Percentiles rank a stretch among this genome's conserved stretches.
These are phyloP conservation scores for Hylaeus anthracinus DNA, from an alignment of 1,140 invertebrate genomes.

Conservation along the genomic window DNA sequence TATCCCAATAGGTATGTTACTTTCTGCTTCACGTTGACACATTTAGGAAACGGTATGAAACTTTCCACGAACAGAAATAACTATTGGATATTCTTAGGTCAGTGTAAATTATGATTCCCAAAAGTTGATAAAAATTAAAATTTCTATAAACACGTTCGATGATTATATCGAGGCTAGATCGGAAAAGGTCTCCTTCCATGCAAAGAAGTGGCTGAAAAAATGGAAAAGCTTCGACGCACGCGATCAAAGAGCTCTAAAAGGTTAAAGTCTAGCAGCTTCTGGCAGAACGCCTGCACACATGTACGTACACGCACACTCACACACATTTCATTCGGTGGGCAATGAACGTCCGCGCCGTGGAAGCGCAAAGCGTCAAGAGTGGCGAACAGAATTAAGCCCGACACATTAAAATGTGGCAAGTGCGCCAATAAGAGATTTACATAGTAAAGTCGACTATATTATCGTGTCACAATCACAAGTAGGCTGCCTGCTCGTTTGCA, in stretches of 20 bases:
- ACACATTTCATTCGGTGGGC: neutral
- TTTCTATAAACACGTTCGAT: neutral
- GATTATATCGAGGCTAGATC: neutral
- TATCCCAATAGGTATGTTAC: no score
- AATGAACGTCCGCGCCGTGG: neutral
- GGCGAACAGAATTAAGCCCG: constrained; percentile 4
- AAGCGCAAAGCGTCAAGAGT: neutral
- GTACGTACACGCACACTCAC: no score
- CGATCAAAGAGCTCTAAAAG: constrained; percentile 1
- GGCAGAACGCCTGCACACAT: neutral
- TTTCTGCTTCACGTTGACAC: no score
- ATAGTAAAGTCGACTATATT: constrained; percentile 23
- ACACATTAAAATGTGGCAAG: constrained; percentile 8
- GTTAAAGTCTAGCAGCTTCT: neutral
- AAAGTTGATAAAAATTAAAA: no score
- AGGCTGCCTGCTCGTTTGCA: neutral
- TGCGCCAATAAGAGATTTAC: constrained; percentile 22
- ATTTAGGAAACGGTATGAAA: no score
- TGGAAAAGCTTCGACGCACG: neutral
- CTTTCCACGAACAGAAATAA: no score
- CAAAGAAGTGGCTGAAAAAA: neutral
- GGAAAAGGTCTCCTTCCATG: neutral
- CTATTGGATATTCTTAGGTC: no score
- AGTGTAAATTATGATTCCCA: neutral
- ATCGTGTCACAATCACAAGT: neutral